Evolutionary conservation across 2,888 invertebrate species (phyloP), one percentile per base, ranked within the genome.

Genomic region (Ormyrus rosae): DNA sequence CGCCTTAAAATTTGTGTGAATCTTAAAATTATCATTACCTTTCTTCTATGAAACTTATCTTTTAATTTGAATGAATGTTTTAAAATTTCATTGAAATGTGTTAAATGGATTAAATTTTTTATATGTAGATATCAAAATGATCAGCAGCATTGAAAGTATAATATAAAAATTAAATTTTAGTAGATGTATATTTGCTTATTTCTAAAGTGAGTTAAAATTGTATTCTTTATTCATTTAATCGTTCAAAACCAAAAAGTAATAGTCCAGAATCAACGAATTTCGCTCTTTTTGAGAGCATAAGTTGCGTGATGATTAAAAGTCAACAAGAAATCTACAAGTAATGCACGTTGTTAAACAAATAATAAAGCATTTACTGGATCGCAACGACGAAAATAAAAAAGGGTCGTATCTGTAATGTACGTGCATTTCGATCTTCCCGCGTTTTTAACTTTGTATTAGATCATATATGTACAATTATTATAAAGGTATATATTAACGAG

Each of bases 371-470:
- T 10, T 10, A 53, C 2, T 11, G 51, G 34, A 64, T 55, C 65
- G 70, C 64, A 74, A 70, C 50, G 53, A 73, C 53, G 74, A 45
- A 63, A 64, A 56, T 10, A 34, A 55, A 64, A 75, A 56, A 68
- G 73, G 65, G 60, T 83, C 80, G 83, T 81, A 82, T 84, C 79
- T 72, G 74, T 83, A 84, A 65, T 60, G 83, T 34, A 34, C 80
- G 80, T 80, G 78, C 74, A 80, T 82, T 86, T 85, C 85, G 80
- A 88, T 87, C 85, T 88, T 88, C 84, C 87, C 86, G 87, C 85
- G 87, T 89, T 89, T 89, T 87, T 87, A 88, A 88, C 86, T 88
- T 89, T 89, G 82, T 88, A 89, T 87, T 85, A 85, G 76, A 81
- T 84, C 85, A 85, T 83, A 84, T 84, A 85, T 85, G 65, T 83